Evolutionary conservation across 2,888 invertebrate species (phyloP).

Genomic region (Fabriciana adippe): DNA sequence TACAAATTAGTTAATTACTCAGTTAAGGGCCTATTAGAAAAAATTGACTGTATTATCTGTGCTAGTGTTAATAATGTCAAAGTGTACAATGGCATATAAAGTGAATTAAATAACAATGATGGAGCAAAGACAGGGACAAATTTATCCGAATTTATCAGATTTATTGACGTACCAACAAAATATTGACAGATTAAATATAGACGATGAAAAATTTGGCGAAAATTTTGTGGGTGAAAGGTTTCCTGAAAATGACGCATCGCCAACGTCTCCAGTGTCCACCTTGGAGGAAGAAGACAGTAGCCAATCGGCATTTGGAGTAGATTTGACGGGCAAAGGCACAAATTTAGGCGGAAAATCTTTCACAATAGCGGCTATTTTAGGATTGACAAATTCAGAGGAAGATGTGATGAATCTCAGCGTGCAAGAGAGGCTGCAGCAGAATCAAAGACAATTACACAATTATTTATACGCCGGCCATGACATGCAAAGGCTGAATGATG

Average conservation of each 20-base stretch:
- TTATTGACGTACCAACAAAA: slow-evolving; percentile 68
- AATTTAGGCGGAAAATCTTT: slow-evolving; percentile 86
- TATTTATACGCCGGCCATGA: slow-evolving; percentile 73
- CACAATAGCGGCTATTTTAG: slow-evolving; percentile 94
- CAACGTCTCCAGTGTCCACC: slow-evolving; percentile 65
- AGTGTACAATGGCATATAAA: slow-evolving; percentile 45
- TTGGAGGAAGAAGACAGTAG: slow-evolving; percentile 69
- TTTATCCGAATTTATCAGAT: slow-evolving; percentile 70
- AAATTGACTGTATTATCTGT: slow-evolving; percentile 23
- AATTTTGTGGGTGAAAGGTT: slow-evolving; percentile 50
- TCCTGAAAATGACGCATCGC: slow-evolving; percentile 56
- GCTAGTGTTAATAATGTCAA: slow-evolving; percentile 34
- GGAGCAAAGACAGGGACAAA: slow-evolving; percentile 62
- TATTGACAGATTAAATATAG: slow-evolving; percentile 55
- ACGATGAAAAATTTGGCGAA: slow-evolving; percentile 59
- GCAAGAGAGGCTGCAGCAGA: slow-evolving; percentile 73
- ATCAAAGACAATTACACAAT: slow-evolving; percentile 68
- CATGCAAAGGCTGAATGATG: slow-evolving; percentile 67
- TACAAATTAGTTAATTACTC: slow-evolving; percentile 24
- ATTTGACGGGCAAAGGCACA: slow-evolving; percentile 70
- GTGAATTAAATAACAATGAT: slow-evolving; percentile 57
- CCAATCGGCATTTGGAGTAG: slow-evolving; percentile 70
- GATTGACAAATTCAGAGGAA: slow-evolving; percentile 83
- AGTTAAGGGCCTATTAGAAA: slow-evolving; percentile 15
- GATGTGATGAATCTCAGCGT: slow-evolving; percentile 82